Base-by-base conservation (phyloP, 2,797 vertebrate species). In the Parotocinclus haroldoi region DNA sequence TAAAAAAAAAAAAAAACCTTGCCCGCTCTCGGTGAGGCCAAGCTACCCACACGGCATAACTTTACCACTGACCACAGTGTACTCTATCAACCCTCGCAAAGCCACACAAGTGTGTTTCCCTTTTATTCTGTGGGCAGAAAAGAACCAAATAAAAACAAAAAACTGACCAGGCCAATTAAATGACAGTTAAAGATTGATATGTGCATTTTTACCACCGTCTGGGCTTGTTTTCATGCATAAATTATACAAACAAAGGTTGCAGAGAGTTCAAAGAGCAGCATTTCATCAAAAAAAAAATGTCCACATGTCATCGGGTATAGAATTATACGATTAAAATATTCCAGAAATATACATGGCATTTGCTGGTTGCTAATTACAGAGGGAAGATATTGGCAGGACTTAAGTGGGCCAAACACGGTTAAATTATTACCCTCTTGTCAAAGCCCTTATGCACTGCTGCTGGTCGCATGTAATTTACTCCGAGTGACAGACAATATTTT, bases 41-140 rank as follows among this genome's bases (percentile, higher is more conserved):
- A 63, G 54, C 58, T 64, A 71, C 50, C 66, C 69, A 55, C 52
- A 56, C 51, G 3, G 57, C n/a, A 14, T 37, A 36, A 49, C 57
- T 72, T 40, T 37, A 11, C 69, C 12, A 19, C 63, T 66, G 53
- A 72, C 63, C 69, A 66, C 69, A 61, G 50, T 61, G 69, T 56
- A 59, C 56, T 71, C 16, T 36, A 56, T 61, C 63, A 66, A 39
- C 57, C 69, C 69, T 61, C 44, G 40, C 56, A 55, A 59, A 60
- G 50, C 63, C 62, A 61, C 63, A 61, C 55, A 61, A 65, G 50
- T 61, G 50, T 59, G 62, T 10, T 59, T 60, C n/a, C 58, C 37
- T 38, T 60, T 45, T 52, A 65, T 19, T 55, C 16, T 51, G 60
- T 64, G 66, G 69, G 42, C 18, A 55, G n/a, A 55, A 16, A 16